These are phyloP conservation scores for Drosophila histrio DNA, from an alignment of 2,888 invertebrate species.

Conservation along the genomic window DNA sequence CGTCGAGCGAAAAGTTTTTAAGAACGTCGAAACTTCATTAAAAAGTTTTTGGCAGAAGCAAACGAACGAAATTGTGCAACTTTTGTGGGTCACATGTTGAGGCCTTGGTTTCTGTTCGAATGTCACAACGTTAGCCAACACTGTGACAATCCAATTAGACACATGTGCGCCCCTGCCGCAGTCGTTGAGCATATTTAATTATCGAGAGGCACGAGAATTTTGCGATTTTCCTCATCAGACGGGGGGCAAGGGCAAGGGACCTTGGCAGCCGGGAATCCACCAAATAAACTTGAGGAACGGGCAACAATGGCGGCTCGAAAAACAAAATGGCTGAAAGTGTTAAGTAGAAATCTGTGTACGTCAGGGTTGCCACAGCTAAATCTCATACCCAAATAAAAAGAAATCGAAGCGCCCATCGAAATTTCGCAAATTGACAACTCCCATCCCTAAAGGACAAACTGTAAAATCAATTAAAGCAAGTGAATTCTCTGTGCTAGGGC, in stretches of 20 bases:
- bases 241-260: not conserved
- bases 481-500: conserved; percentile 38
- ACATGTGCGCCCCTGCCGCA: conserved; percentile 49
- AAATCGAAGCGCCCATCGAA: conserved; percentile 62
- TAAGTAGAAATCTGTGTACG: conserved; percentile 77
- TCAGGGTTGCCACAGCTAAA: conserved; percentile 15
- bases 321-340: conserved; percentile 77
- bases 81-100: conserved; percentile 59
- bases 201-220: conserved; percentile 69
- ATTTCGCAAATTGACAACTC: conserved; percentile 66
- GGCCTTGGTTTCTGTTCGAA: conserved; percentile 13
- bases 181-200: conserved; percentile 66
- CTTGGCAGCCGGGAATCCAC: not conserved
- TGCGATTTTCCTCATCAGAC: conserved; percentile 70
- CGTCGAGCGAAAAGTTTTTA: conserved; percentile 62
- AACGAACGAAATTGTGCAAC: conserved; percentile 46
- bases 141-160: conserved; percentile 73
- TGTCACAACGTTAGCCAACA: conserved; percentile 64
- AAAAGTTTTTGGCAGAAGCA: conserved; percentile 61
- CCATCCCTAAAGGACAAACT: conserved; percentile 36
- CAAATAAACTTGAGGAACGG: conserved; percentile 56
- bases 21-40: conserved; percentile 76
- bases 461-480: conserved; percentile 73
- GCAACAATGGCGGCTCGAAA: conserved; percentile 63
- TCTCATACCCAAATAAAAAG: conserved; percentile 35